Conservation (phyloP, 2,113 vertebrate species). For the Bubo bubo region DNA sequence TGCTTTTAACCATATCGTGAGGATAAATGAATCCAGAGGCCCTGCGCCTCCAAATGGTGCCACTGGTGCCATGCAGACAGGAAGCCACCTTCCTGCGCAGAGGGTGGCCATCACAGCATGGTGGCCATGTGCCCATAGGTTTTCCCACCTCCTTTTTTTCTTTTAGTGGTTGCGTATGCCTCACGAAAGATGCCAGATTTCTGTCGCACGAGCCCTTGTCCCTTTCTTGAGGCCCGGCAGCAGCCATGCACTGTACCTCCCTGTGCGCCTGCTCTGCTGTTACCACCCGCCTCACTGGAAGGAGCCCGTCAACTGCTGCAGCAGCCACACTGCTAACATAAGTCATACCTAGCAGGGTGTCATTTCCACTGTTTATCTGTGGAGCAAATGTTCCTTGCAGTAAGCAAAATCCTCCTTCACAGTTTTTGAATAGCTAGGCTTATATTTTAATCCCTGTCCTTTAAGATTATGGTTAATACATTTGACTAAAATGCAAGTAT, state of each 20-base stretch:
- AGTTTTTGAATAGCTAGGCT: neutral
- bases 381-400: neutral
- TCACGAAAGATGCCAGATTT: too few species aligned
- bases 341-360: fast-evolving
- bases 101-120: fast-evolving
- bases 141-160: neutral
- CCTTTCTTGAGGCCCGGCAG: neutral
- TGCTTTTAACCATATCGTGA: fast-evolving
- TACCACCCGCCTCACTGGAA: neutral
- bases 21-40: neutral
- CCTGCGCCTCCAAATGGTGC: neutral
- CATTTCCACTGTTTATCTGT: neutral
- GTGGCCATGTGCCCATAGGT: fast-evolving
- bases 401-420: neutral
- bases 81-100: neutral
- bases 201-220: fast-evolving
- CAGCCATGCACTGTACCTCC: fast-evolving
- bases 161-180: fast-evolving
- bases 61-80: neutral
- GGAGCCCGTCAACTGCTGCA: neutral
- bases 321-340: neutral
- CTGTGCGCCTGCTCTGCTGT: fast-evolving
- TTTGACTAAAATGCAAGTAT: neutral
- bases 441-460: neutral
- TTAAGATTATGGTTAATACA: neutral